Base-by-base conservation (phyloP, 2,888 invertebrate species). In the Strigamia crassipes region DNA sequence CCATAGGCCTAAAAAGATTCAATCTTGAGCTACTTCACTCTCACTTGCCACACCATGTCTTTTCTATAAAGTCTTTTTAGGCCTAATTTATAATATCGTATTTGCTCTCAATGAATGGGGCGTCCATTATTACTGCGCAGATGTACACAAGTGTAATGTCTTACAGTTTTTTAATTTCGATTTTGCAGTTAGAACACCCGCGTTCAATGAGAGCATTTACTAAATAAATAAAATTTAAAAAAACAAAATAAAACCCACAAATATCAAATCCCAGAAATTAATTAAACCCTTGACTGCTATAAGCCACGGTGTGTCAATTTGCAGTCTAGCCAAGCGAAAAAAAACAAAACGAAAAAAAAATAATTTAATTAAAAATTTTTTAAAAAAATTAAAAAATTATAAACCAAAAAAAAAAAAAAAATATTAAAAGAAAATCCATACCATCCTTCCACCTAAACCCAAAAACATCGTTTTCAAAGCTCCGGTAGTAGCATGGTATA, bases 11-110 rank as follows among this genome's bases (percentile, higher is more conserved):
- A 73, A 73, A 73, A 73, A 73, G 73, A 61, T 15, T 27, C 12
- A 31, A 31, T 73, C 73, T 73, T 73, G 73, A 73, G 73, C 73
- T 73, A 73, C 73, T 73, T 73, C 73, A 73, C 73, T 73, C 31
- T 73, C 31, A 73, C 73, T 73, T 73, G 73, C 73, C 73, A 73
- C 73, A 73, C 73, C 73, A 73, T 73, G 73, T 31, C 73, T 73
- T 73, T 27, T 51, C 10, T 15, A n/a, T 27, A 27, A 61, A 61
- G 31, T 73, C 73, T 73, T 73, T 73, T 73, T 73, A 73, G 73
- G 73, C 73, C 73, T 73, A 73, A 73, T 31, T 73, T 4, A 23
- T 23, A 31, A 31, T n/a, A n/a, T n/a, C n/a, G n/a, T n/a, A n/a
- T n/a, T n/a, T n/a, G n/a, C n/a, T n/a, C n/a, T n/a, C n/a, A n/a